Evolutionary conservation across 2,888 invertebrate species (phyloP).

Genomic region (Operophtera brumata): DNA sequence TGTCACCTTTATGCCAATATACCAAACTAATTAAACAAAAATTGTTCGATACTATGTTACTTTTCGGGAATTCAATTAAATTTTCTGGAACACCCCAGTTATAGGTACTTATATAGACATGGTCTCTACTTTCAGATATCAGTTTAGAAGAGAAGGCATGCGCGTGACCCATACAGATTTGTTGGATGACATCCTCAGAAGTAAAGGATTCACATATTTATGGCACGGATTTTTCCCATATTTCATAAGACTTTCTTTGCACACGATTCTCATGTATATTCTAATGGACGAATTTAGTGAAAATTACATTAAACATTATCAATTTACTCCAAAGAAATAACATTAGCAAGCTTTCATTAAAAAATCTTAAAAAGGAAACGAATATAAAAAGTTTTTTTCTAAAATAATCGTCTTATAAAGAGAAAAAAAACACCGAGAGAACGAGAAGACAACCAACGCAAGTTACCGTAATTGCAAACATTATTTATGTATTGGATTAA

Average conservation of each 20-base stretch:
- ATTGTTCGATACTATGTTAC: no score
- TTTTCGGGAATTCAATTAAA: no score
- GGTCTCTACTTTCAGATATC: constrained; percentile 43
- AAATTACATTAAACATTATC: constrained; percentile 66
- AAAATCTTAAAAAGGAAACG: not conserved
- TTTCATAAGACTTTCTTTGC: constrained; percentile 94
- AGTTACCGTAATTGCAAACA: constrained; percentile 15
- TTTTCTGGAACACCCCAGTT: no score
- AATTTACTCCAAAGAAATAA: not conserved
- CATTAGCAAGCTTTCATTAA: not conserved
- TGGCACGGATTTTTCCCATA: constrained; percentile 99
- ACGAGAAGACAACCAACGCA: not conserved
- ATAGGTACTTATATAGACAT: no score
- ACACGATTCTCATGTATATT: constrained; percentile 96
- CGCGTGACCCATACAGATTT: constrained; percentile 82
- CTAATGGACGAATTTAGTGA: constrained; percentile 93
- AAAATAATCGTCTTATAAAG: no score
- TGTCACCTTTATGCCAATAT: no score
- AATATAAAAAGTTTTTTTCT: no score
- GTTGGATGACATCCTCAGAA: constrained; percentile 84
- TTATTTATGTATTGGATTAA: constrained; percentile 50
- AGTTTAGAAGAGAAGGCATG: constrained; percentile 34
- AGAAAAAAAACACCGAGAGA: not conserved
- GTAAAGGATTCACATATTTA: constrained; percentile 91
- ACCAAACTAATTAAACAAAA: no score